These are phyloP conservation scores for Arenicola marina DNA, from an alignment of 2,888 invertebrate species.

Conservation along the genomic window DNA sequence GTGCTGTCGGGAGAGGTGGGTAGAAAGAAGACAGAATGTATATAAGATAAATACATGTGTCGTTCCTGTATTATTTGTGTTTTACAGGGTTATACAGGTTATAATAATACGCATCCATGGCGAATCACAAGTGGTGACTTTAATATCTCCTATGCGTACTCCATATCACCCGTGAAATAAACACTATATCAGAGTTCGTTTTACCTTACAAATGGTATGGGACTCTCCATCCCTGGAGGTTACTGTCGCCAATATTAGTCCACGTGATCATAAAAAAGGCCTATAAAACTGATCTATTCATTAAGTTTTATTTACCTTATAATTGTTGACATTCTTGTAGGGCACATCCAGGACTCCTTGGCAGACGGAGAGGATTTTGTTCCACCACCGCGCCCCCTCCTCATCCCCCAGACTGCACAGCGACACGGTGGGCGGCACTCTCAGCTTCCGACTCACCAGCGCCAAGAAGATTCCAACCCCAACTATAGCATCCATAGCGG, in stretches of 20 bases:
- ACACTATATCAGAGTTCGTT: background rate
- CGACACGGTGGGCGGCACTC: conserved; percentile 16
- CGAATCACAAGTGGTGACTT: no score
- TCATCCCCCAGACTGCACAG: background rate
- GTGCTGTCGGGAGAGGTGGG: no score
- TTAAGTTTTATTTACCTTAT: background rate
- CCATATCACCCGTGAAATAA: no score
- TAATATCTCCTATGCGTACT: no score
- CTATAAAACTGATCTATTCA: background rate
- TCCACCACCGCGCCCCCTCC: conserved; percentile 30
- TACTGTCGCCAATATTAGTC: no score
- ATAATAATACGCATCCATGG: no score
- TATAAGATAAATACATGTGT: no score
- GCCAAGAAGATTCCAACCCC: conserved; percentile 70
- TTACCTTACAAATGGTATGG: background rate
- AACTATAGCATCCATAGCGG: conserved; percentile 76
- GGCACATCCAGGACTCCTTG: conserved; percentile 39
- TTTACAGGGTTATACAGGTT: no score
- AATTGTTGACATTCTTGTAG: background rate
- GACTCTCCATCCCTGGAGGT: no score
- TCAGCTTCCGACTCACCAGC: conserved; percentile 40
- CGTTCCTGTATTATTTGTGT: no score
- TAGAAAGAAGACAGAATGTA: no score
- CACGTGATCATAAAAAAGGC: no score
- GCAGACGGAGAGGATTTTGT: conserved; percentile 37